These are phyloP conservation scores for Corythornis vintsioides DNA, from an alignment of 2,113 vertebrate genomes.

Conservation along the genomic window DNA sequence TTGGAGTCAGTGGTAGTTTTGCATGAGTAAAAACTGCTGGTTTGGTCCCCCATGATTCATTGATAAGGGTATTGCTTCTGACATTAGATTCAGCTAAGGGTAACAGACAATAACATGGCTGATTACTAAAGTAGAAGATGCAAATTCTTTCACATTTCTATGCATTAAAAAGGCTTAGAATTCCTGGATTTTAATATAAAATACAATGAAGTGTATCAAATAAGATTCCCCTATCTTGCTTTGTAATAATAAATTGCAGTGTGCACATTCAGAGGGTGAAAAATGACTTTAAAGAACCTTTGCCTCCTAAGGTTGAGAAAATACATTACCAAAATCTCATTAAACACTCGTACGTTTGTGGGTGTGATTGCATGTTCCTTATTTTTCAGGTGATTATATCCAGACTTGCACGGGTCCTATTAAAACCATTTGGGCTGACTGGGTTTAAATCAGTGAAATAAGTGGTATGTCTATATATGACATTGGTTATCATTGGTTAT, in stretches of 20 bases:
- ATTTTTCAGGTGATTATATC: background rate
- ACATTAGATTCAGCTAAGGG: conserved; percentile 73
- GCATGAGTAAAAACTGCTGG: background rate
- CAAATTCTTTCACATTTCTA: conserved; percentile 78
- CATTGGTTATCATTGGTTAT: background rate
- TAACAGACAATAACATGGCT: conserved; percentile 80
- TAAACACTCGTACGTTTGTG: background rate
- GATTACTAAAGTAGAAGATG: conserved; percentile 76
- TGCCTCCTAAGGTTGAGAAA: conserved; percentile 51
- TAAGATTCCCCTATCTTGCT: conserved; percentile 70
- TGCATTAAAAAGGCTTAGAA: conserved; percentile 78
- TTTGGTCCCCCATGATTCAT: conserved; percentile 59
- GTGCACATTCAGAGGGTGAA: conserved; percentile 59
- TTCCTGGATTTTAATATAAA: conserved; percentile 77
- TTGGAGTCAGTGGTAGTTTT: background rate
- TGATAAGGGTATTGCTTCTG: conserved; percentile 74
- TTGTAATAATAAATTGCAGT: conserved; percentile 71
- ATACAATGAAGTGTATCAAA: conserved; percentile 79
- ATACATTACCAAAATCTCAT: conserved; percentile 39
- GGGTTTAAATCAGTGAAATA: background rate
- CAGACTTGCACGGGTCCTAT: background rate
- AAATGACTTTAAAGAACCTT: conserved; percentile 50
- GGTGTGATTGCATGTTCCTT: background rate
- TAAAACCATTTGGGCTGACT: background rate
- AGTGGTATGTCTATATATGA: background rate